These are phyloP conservation scores for Sitophilus oryzae DNA, from an alignment of 1,140 invertebrate species.

Conservation along the genomic window DNA sequence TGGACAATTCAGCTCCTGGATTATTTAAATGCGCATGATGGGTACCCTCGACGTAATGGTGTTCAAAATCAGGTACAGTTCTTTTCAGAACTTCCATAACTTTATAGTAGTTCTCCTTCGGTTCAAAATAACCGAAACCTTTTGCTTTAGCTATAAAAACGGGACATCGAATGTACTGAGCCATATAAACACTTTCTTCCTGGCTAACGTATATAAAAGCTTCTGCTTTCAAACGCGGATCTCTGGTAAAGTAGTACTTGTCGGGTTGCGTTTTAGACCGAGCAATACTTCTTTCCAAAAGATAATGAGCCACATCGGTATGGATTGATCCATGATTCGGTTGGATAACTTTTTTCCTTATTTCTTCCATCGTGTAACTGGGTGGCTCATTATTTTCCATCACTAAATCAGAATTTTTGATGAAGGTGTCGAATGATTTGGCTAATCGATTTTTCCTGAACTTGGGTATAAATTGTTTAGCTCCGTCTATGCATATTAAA, in stretches of 20 bases:
- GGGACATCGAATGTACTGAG: slow-evolving; percentile 28
- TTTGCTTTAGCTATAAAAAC: slow-evolving; percentile 47
- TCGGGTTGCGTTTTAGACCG: slow-evolving; percentile 50
- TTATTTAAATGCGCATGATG: slow-evolving; percentile 72
- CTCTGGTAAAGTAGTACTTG: slow-evolving; percentile 56
- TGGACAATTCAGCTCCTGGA: slow-evolving; percentile 51
- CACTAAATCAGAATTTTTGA: slow-evolving; percentile 45
- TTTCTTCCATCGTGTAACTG: slow-evolving; percentile 54
- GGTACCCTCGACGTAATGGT: slow-evolving; percentile 58
- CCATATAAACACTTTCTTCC: slow-evolving; percentile 42
- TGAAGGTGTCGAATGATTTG: slow-evolving; percentile 45
- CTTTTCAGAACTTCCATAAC: slow-evolving; percentile 50
- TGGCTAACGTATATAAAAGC: slow-evolving; percentile 18
- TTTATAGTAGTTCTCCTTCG: slow-evolving; percentile 49
- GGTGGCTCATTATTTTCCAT: slow-evolving; percentile 49
- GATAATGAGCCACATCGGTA: slow-evolving; percentile 35
- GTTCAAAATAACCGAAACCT: slow-evolving; percentile 50
- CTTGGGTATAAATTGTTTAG: slow-evolving; percentile 41
- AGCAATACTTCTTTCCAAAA: slow-evolving; percentile 53
- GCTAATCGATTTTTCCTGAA: slow-evolving; percentile 33
- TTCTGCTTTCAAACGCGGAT: slow-evolving; percentile 32
- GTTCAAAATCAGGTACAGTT: slow-evolving; percentile 54
- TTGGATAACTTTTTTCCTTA: slow-evolving; percentile 35
- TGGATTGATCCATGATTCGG: slow-evolving; percentile 31
- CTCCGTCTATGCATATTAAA: slow-evolving; percentile 57